Percentiles rank a stretch among this genome's conserved stretches.
These are phyloP conservation scores for Sebastes nivosus DNA, from an alignment of 2,797 vertebrate species.

Conservation along the genomic window DNA sequence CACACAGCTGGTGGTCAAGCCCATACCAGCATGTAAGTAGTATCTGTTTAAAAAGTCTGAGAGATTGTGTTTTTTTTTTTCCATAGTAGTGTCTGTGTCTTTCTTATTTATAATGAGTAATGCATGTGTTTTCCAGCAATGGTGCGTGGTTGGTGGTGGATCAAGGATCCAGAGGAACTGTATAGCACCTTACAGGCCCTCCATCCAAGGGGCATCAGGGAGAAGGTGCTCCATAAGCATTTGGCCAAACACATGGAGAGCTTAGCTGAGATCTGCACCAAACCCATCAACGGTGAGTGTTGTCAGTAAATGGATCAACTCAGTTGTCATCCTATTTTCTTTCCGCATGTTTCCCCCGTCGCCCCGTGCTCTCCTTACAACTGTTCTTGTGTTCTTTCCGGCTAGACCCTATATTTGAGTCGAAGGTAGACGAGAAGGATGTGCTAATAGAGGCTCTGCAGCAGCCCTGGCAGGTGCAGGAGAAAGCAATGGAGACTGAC, in stretches of 20 bases:
- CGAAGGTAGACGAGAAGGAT: constrained; percentile 68
- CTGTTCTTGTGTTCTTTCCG: neutral
- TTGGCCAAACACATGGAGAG: constrained; percentile 94
- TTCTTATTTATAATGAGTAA: neutral
- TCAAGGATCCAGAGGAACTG: constrained; percentile 88
- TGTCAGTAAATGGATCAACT: neutral
- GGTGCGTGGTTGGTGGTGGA: constrained; percentile 95
- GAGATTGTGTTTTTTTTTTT: neutral
- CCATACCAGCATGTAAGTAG: constrained; percentile 89
- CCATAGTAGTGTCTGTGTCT: no score
- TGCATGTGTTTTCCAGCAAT: constrained; percentile 80
- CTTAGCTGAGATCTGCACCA: constrained; percentile 88
- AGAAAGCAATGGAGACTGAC: constrained; percentile 88
- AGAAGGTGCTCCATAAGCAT: constrained; percentile 94
- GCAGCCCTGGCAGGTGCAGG: constrained; percentile 86
- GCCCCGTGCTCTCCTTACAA: neutral
- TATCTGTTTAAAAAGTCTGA: neutral
- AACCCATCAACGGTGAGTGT: constrained; percentile 82
- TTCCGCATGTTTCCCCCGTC: neutral
- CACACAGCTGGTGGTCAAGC: constrained; percentile 90
- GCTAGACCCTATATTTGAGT: constrained; percentile 89
- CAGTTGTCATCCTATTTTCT: neutral
- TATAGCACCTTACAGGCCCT: constrained; percentile 86
- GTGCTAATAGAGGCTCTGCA: constrained; percentile 80
- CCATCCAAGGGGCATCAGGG: constrained; percentile 91